Base-by-base conservation (phyloP, 1,140 invertebrate species). In the Bombus breviceps region DNA sequence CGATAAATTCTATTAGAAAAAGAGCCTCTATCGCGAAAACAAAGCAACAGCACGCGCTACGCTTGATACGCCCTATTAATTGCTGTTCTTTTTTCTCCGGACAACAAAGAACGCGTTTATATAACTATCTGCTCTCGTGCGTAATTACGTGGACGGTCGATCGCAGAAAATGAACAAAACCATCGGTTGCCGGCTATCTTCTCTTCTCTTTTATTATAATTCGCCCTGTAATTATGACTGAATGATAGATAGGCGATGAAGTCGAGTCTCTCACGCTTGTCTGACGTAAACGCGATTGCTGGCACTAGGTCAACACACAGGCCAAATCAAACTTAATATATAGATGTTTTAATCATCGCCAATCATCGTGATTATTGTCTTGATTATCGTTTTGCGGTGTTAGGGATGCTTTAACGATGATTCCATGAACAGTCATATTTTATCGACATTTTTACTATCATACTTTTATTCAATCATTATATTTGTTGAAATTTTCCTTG, bases 81-180 rank as follows among this genome's bases (percentile, higher is more conserved):
- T 53, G 22, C 43, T 64, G n/a, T 25, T 64, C 15, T 77, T 77
- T 53, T 32, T 47, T 25, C 3, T 22, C 37, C 10, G 41, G 43
- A 18, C 34, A 28, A 75, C 71, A 74, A 82, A 43, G 68, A 82
- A 82, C 81, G 41, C 73, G 81, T 68, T 76, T 76, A 68, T 69
- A 41, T 53, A 47, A 76, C 53, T 68, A 43, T 83, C 72, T 22
- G 62, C 69, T 68, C 41, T 75, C 72, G 72, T 64, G 72, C 39
- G 72, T 83, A 83, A 83, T 83, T 76, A 66, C 59, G 68, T 62
- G 68, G 28, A 81, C 69, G 69, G 3, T 13, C 73, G 62, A 53
- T 37, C 41, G 81, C 3, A 39, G 41, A 57, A 62, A 76, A 68
- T 32, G 62, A 83, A 68, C 12, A 57, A 83, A 83, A 77, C 62